Evolutionary conservation across 2,797 vertebrate genomes (phyloP), one percentile per base, ranked within the genome.

Genomic region (Acanthiza pusilla): DNA sequence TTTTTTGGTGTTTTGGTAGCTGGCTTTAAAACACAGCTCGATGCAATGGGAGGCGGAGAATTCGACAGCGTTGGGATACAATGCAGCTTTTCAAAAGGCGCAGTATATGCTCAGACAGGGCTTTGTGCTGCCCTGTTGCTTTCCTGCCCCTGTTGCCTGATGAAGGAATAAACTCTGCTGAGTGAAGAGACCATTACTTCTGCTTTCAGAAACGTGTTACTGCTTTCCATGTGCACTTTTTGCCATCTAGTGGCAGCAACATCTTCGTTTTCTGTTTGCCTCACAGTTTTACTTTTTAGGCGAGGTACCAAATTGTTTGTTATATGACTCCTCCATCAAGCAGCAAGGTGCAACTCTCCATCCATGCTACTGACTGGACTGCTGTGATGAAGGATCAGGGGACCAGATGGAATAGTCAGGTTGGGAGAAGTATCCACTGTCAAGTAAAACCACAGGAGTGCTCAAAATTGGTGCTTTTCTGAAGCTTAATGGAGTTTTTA

Each of bases 221-320:
- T 88, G 34, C 50, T 86, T 90, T 86, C 22, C 32, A 1, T 10
- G n/a, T 34, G 58, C 6, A 1, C 26, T 43, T 92, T 63, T 81
- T 95, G 96, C 96, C 95, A 95, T 84, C 93, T 96, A 93, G 93
- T 54, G 96, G 92, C 62, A 78, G 34, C 54, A 57, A n/a, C 0
- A 2, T 53, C 22, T 43, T 40, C 3, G 4, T 61, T 51, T 38
- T 9, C 26, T 12, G 16, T 45, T 71, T 78, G 25, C 12, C 13
- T 78, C 26, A 16, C 18, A 70, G 12, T 61, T n/a, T 19, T 16
- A 5, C 38, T 57, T 91, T 51, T 18, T 45, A 43, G 38, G 15
- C 5, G 1, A 0, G 9, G n/a, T 42, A 32, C 27, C 42, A 60
- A 83, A 40, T 26, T 38, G 27, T 21, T 57, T 34, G 25, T 76